Base-by-base conservation (phyloP, 2,797 vertebrate species). In the Crypturellus tataupa region DNA sequence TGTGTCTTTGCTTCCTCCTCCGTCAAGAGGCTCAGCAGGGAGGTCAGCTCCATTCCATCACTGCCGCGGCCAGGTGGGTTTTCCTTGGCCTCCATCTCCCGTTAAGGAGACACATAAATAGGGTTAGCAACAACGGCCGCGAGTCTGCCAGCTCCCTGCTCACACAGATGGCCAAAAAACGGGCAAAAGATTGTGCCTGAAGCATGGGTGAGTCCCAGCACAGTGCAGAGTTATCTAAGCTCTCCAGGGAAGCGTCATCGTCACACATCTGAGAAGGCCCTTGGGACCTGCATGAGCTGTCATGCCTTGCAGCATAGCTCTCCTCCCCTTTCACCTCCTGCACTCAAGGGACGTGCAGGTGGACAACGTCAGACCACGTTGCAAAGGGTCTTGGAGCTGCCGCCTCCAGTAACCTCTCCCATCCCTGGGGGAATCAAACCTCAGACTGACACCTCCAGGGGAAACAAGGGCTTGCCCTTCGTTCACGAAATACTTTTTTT, bases 1-100 rank as follows among this genome's bases (percentile, higher is more conserved):
- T 93, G 71, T 80, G 71, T 31, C 58, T 94, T 88, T 75, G 20
- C 91, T 96, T 94, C 94, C 82, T 95, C 15, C 55, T 79, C 77
- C 81, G 67, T 39, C 58, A 71, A 88, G 75, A 82, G 18, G 40
- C 91, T 90, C 93, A 77, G 80, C 40, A 46, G 92, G 95, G 78
- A 93, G 23, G 20, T 63, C 89, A 68, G 75, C 68, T 80, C 44
- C 2, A 5, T 23, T 77, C 80, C 85, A 64, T 86, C 70, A 49
- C 77, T 91, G 40, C 20, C n/a, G 76, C 51, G n/a, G 2, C 64
- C 75, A 88, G 89, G 91, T 94, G 78, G 62, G 71, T 93, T 95
- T 95, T 93, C 75, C 85, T 92, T 94, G 90, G 92, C 72, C 72
- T 2, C 47, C 16, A 7, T 83, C 20, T 81, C 31, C 23, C 46